Conservation (phyloP, 2,888 invertebrate species). For the Lumbricus terrestris region DNA sequence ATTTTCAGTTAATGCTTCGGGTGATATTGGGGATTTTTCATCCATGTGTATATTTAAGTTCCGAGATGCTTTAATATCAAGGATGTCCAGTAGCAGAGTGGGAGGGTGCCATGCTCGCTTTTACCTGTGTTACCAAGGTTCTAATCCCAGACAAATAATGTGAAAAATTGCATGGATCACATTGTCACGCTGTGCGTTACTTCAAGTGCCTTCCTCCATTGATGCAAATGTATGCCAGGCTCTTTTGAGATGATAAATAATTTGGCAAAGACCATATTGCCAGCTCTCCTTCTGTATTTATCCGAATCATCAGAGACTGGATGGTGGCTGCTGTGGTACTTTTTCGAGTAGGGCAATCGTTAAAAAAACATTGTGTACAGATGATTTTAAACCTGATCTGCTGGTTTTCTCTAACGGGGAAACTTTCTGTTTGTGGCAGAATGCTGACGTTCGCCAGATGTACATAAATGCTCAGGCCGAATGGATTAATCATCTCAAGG, state of each 20-base stretch:
- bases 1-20: background rate
- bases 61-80: background rate
- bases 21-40: background rate
- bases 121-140: background rate
- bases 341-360: background rate
- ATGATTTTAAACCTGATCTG: background rate
- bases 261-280: background rate
- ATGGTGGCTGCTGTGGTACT: background rate
- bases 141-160: background rate
- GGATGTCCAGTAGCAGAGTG: no score
- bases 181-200: background rate
- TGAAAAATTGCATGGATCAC: background rate
- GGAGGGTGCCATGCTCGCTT: background rate
- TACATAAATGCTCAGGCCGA: slow-evolving; percentile 34
- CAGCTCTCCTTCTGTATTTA: no score
- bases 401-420: background rate
- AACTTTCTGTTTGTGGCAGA: slow-evolving; percentile 22
- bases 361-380: background rate
- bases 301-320: background rate
- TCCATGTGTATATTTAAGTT: background rate
- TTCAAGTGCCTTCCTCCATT: background rate
- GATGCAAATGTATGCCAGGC: no score
- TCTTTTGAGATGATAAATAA: background rate
- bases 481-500: slow-evolving; percentile 39
- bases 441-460: slow-evolving; percentile 34